Percentiles rank a stretch among this genome's conserved stretches.
Conservation (phyloP, 2,888 invertebrate genomes). For the Cancer borealis region DNA sequence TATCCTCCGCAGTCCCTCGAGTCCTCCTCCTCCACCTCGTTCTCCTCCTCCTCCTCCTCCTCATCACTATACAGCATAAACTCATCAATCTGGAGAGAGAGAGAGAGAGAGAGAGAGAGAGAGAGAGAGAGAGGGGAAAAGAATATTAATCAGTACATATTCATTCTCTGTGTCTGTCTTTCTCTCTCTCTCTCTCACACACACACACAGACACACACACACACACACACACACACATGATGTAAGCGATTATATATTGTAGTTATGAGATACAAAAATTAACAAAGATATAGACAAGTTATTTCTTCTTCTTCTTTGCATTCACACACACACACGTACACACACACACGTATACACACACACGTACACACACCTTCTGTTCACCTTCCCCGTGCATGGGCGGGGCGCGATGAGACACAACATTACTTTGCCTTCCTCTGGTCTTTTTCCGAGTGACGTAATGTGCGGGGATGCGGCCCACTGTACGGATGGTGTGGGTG, state of each 20-base stretch:
- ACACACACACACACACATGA: too few relatives aligned
- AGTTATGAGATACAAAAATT: too few relatives aligned
- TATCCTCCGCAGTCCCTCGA: slow-evolving; percentile 70
- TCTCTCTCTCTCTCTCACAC: too few relatives aligned
- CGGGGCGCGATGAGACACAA: slow-evolving; percentile 62
- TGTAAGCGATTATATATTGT: too few relatives aligned
- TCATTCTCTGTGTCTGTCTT: too few relatives aligned
- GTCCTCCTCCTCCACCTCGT: slow-evolving; percentile 67
- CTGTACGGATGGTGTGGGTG: slow-evolving; percentile 63
- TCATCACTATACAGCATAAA: slow-evolving; percentile 76
- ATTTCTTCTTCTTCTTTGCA: too few relatives aligned
- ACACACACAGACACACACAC: too few relatives aligned
- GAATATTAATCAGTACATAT: background rate
- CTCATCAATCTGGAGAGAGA: slow-evolving; percentile 73
- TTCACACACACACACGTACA: background rate
- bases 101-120: background rate
- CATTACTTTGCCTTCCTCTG: slow-evolving; percentile 49
- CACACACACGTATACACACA: background rate
- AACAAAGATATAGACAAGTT: too few relatives aligned
- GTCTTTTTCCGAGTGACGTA: slow-evolving; percentile 67
- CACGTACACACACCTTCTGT: slow-evolving; percentile 61
- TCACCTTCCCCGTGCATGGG: slow-evolving; percentile 73
- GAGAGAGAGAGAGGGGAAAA: background rate
- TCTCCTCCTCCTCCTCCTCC: slow-evolving; percentile 62
- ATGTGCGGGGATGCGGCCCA: slow-evolving; percentile 72